Conservation (phyloP, 2,888 invertebrate species). For the Athrips mouffetella region DNA sequence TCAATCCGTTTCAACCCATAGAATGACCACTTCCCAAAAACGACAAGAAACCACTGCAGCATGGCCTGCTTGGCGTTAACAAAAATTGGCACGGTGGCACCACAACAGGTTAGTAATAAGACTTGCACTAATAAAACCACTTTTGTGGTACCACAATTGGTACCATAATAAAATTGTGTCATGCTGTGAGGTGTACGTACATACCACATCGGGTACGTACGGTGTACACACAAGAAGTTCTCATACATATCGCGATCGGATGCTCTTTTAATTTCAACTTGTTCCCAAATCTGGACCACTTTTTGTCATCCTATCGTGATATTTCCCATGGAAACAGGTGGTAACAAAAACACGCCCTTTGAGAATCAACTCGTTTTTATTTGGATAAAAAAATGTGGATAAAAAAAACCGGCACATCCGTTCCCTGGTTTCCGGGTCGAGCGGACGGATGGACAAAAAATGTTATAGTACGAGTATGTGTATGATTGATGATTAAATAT, state of each 20-base stretch:
- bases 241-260: neutral
- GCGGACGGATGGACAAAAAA: constrained; percentile 47
- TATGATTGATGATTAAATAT: constrained; percentile 55
- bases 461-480: constrained; percentile 37
- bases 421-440: constrained; percentile 65
- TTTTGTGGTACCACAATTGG: too few relatives aligned
- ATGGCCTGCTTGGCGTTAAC: too few relatives aligned
- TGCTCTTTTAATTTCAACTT: constrained; percentile 3
- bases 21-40: too few relatives aligned
- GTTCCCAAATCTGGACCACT: constrained; percentile 41
- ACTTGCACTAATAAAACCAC: too few relatives aligned
- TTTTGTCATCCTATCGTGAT: constrained; percentile 39
- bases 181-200: too few relatives aligned
- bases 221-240: neutral
- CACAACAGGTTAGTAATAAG: too few relatives aligned
- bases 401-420: constrained; percentile 59
- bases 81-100: too few relatives aligned
- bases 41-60: too few relatives aligned
- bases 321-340: constrained; percentile 69
- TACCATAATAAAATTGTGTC: too few relatives aligned
- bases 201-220: too few relatives aligned
- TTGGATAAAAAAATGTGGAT: constrained; percentile 19
- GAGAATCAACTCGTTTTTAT: constrained; percentile 65
- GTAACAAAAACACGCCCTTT: constrained; percentile 58
- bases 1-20: too few relatives aligned